Evolutionary conservation across 2,888 invertebrate genomes (phyloP).

Genomic region (Alloplasta piceator): DNA sequence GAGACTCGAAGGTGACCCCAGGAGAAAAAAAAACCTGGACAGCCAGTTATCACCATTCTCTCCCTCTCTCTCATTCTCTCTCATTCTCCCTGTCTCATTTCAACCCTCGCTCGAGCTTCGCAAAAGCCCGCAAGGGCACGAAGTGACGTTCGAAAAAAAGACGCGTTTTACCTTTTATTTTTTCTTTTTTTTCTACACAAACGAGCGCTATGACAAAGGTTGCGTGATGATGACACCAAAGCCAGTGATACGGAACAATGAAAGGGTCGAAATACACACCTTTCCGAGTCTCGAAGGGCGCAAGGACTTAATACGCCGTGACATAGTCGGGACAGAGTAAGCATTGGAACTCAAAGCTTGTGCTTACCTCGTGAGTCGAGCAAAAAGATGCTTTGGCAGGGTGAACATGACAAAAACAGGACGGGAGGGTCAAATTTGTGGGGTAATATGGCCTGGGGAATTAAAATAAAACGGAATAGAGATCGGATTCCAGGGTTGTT

Average conservation of each 20-base stretch:
- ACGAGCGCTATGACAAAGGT: not conserved
- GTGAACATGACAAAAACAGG: no score
- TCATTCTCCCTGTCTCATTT: not conserved
- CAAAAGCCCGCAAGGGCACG: constrained; percentile 21
- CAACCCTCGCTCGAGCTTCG: not conserved
- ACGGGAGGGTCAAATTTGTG: no score
- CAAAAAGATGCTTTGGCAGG: no score
- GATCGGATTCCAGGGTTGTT: no score
- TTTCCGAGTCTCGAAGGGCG: not conserved
- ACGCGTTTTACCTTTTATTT: constrained; percentile 16
- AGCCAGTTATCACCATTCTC: not conserved
- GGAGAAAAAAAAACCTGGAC: constrained; percentile 13
- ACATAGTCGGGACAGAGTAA: no score
- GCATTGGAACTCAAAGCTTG: no score
- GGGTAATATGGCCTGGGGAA: no score
- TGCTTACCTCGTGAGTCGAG: no score
- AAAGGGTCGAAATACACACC: constrained; percentile 8
- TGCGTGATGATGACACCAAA: not conserved
- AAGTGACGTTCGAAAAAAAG: constrained; percentile 16
- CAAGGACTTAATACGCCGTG: no score
- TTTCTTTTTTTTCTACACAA: constrained; percentile 3
- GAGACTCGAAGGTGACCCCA: constrained; percentile 12
- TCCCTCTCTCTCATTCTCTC: not conserved
- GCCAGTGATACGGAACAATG: not conserved
- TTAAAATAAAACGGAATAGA: no score